These are phyloP conservation scores for Hiodon tergisus DNA, from an alignment of 2,113 vertebrate genomes.

Conservation along the genomic window DNA sequence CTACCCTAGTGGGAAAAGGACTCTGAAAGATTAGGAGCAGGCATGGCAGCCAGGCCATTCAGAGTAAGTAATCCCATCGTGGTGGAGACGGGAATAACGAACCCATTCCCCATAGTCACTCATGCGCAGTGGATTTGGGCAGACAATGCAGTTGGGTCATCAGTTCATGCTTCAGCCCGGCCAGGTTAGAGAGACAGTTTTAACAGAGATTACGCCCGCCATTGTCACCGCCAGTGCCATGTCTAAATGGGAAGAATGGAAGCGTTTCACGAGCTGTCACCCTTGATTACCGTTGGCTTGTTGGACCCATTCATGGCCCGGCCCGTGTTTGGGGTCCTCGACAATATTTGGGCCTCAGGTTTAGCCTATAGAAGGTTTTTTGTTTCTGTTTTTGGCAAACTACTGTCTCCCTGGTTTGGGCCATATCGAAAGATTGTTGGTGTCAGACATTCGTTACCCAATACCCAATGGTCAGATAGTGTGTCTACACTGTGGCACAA, in stretches of 20 bases:
- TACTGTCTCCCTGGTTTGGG: conserved; percentile 44
- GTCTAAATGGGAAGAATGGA: conserved; percentile 73
- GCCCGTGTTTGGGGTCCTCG: conserved; percentile 51
- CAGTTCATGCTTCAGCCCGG: conserved; percentile 56
- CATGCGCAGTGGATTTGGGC: conserved; percentile 36
- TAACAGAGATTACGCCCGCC: conserved; percentile 69
- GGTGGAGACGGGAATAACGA: conserved; percentile 27
- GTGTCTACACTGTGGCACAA: too few species aligned
- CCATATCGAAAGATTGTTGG: conserved; percentile 62
- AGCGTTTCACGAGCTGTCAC: conserved; percentile 73
- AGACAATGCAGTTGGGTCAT: conserved; percentile 53
- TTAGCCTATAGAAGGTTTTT: conserved; percentile 39
- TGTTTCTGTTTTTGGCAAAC: conserved; percentile 44
- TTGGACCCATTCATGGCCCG: conserved; percentile 68
- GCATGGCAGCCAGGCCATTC: conserved; percentile 9
- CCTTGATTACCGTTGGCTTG: conserved; percentile 71
- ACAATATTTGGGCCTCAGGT: conserved; percentile 56
- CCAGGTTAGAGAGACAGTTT: conserved; percentile 68
- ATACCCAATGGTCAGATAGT: conserved; percentile 40
- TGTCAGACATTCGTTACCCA: conserved; percentile 62
- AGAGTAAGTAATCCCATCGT: conserved; percentile 11
- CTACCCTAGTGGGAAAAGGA: conserved; percentile 23
- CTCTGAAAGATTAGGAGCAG: conserved; percentile 5
- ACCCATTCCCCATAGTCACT: conserved; percentile 43
- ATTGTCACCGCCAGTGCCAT: conserved; percentile 65